These are phyloP conservation scores for Malurus splendens DNA, from an alignment of 2,797 vertebrate genomes.

Conservation along the genomic window DNA sequence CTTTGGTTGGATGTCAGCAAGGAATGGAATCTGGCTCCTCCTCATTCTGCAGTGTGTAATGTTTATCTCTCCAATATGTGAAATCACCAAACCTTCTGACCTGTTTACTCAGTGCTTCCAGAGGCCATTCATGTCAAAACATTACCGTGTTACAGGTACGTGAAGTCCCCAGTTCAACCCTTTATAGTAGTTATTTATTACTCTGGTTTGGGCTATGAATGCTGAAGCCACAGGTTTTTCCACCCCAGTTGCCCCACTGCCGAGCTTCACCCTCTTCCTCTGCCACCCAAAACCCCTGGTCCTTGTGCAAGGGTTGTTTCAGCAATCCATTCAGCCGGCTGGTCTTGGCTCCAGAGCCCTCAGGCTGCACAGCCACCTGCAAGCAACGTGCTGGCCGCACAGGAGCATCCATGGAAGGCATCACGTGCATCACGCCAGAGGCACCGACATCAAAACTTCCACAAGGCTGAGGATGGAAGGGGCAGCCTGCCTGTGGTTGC, in stretches of 20 bases:
- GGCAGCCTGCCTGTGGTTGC: neutral
- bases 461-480: neutral
- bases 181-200: conserved; percentile 39
- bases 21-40: neutral
- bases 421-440: fast-evolving
- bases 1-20: neutral
- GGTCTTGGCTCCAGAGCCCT: neutral
- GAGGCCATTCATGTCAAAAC: neutral
- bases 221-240: neutral
- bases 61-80: neutral
- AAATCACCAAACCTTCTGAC: conserved; percentile 28
- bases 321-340: neutral
- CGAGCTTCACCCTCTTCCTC: neutral
- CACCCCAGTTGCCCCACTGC: neutral
- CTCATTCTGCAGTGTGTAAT: neutral
- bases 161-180: conserved; percentile 8
- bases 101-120: conserved; percentile 36
- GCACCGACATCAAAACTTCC: neutral
- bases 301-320: neutral
- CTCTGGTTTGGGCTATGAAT: neutral
- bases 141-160: neutral
- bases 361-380: neutral
- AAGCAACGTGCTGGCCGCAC: neutral
- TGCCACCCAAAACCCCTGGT: neutral
- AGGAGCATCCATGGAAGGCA: neutral